Evolutionary conservation across 2,888 invertebrate genomes (phyloP).

Genomic region (Pomacea canaliculata): DNA sequence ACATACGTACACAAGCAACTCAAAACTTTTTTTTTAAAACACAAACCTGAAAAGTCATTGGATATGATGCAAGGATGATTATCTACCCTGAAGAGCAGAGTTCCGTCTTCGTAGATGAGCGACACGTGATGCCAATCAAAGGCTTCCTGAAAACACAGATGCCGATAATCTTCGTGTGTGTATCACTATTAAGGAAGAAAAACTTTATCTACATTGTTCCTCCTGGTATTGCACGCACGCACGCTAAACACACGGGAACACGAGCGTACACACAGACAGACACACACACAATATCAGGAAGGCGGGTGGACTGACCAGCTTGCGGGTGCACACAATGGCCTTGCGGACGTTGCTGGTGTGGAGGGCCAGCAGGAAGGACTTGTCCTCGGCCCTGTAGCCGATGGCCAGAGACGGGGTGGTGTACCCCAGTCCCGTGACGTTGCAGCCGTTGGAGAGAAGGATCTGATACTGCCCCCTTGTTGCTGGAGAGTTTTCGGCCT

Average conservation of each 20-base stretch:
- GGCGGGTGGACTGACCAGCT: constrained; percentile 29
- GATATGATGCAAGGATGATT: constrained; percentile 43
- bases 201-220: too few relatives aligned
- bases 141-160: constrained; percentile 29
- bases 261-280: not conserved
- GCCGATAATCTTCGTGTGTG: too few relatives aligned
- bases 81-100: constrained; percentile 39
- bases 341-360: constrained; percentile 39
- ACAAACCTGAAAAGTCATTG: constrained; percentile 39
- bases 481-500: constrained; percentile 33
- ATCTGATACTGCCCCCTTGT: constrained; percentile 40
- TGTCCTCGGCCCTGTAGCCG: constrained; percentile 39
- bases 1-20: too few relatives aligned
- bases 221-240: too few relatives aligned
- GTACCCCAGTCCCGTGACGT: constrained; percentile 39
- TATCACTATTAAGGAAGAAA: too few relatives aligned
- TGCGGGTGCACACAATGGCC: constrained; percentile 39
- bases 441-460: constrained; percentile 46
- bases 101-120: constrained; percentile 42
- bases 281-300: not conserved
- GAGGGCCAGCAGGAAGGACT: constrained; percentile 39
- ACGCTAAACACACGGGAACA: too few relatives aligned
- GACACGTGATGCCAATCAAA: constrained; percentile 42
- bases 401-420: constrained; percentile 42
- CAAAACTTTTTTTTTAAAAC: not conserved